These are phyloP conservation scores for Lepidocyrtoides sp. DNA, from an alignment of 2,888 invertebrate genomes.

Conservation along the genomic window DNA sequence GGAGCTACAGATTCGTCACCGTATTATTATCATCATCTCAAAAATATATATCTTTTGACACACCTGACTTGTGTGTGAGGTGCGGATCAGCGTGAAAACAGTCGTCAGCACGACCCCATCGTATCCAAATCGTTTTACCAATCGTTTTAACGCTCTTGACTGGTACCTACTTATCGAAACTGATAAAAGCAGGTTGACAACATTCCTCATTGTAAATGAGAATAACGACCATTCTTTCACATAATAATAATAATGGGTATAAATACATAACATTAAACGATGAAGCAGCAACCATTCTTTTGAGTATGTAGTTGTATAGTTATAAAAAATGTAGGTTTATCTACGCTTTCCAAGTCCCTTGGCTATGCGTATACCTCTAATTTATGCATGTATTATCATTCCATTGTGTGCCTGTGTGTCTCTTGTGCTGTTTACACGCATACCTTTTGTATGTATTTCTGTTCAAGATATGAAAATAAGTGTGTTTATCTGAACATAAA, in stretches of 20 bases:
- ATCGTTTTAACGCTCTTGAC: conserved; percentile 72
- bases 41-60: conserved; percentile 49
- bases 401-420: not conserved
- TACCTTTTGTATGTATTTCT: conserved; percentile 29
- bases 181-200: conserved; percentile 74
- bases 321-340: not conserved
- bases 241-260: not conserved
- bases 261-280: not conserved
- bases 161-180: conserved; percentile 66
- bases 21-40: conserved; percentile 70
- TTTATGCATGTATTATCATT: conserved; percentile 27
- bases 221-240: conserved; percentile 43
- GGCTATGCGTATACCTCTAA: not conserved
- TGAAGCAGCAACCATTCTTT: not conserved
- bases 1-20: conserved; percentile 77
- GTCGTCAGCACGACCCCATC: conserved; percentile 60
- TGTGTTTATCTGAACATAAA: conserved; percentile 39
- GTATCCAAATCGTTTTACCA: conserved; percentile 45
- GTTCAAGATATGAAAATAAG: conserved; percentile 52
- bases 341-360: not conserved
- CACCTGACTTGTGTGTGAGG: conserved; percentile 65
- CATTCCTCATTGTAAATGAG: conserved; percentile 64
- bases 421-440: conserved; percentile 42
- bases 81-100: conserved; percentile 78
- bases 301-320: not conserved